These are phyloP conservation scores for Maniola jurtina DNA, from an alignment of 1,140 invertebrate genomes.

Conservation along the genomic window DNA sequence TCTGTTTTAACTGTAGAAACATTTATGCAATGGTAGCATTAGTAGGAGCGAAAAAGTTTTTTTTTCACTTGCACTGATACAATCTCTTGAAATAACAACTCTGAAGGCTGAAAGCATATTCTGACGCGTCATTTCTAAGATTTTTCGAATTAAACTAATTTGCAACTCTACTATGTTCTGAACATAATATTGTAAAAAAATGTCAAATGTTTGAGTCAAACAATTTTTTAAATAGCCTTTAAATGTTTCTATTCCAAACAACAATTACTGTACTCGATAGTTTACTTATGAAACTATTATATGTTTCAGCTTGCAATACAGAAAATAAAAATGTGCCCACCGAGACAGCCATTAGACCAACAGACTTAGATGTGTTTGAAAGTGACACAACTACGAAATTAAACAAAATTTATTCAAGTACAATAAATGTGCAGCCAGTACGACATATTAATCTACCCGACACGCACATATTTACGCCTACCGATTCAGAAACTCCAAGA, in stretches of 20 bases:
- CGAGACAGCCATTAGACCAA: conserved; percentile 36
- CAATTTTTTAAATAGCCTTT: no score
- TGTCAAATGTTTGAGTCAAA: no score
- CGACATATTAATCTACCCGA: conserved; percentile 75
- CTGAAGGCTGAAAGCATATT: no score
- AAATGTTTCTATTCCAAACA: no score
- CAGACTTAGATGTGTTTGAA: conserved; percentile 57
- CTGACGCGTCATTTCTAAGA: no score
- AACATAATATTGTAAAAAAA: no score
- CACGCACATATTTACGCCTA: conserved; percentile 77
- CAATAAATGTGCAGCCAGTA: conserved; percentile 61
- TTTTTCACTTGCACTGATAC: not conserved
- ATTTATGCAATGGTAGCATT: no score
- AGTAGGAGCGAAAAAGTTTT: not conserved
- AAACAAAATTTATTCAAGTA: conserved; percentile 61
- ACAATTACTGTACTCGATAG: no score
- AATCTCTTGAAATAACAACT: no score
- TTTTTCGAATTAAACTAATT: no score
- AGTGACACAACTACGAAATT: conserved; percentile 44
- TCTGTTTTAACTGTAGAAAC: not conserved
- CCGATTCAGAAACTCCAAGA: conserved; percentile 73
- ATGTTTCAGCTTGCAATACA: conserved; percentile 64
- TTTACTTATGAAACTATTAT: not conserved
- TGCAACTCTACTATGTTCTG: no score
- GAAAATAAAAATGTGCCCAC: conserved; percentile 49